Evolutionary conservation across 1,140 invertebrate genomes (phyloP), one percentile per base, ranked within the genome.

Genomic region (Caligus rogercresseyi): DNA sequence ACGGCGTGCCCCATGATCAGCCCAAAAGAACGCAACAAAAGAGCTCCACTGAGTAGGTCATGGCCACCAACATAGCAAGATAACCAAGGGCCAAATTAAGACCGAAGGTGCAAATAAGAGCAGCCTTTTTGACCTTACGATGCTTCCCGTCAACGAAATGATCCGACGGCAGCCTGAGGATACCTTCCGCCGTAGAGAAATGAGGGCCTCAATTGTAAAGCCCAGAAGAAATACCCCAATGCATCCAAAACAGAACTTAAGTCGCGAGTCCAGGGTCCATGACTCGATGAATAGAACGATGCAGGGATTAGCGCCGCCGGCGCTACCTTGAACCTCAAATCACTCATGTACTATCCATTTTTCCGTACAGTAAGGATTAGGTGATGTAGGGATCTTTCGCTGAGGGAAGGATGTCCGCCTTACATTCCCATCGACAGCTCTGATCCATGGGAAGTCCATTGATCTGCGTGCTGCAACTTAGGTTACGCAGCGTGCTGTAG

Each of bases 1-100:
- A 63, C 16, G 14, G 54, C 52, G 52, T 63, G 61, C 18, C 61
- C 61, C 23, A 62, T n/a, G 4, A 55, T 25, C 3, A 63, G 19
- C 1, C 61, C 61, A 24, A 21, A 54, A 63, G 19, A 13, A 63
- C 52, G 57, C 52, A 63, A 4, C 56, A 16, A 19, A 63, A 63
- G 3, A 63, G 19, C 25, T 63, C 61, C 14, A 63, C 52, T 1
- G 61, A 63, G 31, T 63, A 63, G 15, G 61, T 63, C 61, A 63
- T 63, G 2, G 61, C 61, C 18, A 63, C 61, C 20, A 63, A 53
- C 61, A 63, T 63, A 13, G 61, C 61, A 15, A 63, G 13, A 25
- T 63, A 63, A 1, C 61, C 61, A 16, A 63, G 31, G 15, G 52
- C 61, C 11, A 63, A 20, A 15, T 63, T 63, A 3, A 63, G 52